phyloP scores from a whole-genome alignment of 2,797 vertebrate species.

The Lycodopsis pacificus region DNA sequence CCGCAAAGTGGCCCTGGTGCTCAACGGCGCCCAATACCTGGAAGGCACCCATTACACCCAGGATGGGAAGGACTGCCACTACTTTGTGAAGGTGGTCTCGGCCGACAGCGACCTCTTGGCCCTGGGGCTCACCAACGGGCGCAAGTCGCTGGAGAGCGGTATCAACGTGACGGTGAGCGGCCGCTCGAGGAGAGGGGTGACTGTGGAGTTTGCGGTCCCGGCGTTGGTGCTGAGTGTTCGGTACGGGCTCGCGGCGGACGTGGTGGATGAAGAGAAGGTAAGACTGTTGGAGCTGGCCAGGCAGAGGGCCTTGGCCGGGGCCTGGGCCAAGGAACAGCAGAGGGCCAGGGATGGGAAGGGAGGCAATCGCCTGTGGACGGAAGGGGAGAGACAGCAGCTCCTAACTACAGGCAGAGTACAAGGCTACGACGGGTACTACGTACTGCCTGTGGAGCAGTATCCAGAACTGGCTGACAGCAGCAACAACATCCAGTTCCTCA shows the following conservation, averaged over 20 bases:
- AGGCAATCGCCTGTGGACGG: constrained; percentile 97
- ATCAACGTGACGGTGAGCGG: constrained; percentile 95
- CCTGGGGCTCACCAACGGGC: constrained; percentile 92
- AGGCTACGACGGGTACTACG: constrained; percentile 98
- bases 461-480: constrained; percentile 99
- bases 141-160: constrained; percentile 93
- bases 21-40: constrained; percentile 95
- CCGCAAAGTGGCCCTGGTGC: constrained; percentile 93
- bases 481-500: constrained; percentile 99
- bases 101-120: constrained; percentile 94
- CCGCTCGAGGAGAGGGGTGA: constrained; percentile 95
- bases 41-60: constrained; percentile 97
- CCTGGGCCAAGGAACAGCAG: constrained; percentile 97
- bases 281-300: constrained; percentile 94
- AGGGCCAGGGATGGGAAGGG: constrained; percentile 93
- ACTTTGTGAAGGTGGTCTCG: constrained; percentile 96
- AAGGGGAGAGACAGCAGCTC: constrained; percentile 98
- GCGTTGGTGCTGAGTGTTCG: constrained; percentile 93
- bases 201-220: constrained; percentile 92
- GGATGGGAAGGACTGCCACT: constrained; percentile 95
- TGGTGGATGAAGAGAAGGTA: constrained; percentile 95
- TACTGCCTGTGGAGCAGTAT: constrained; percentile 98
- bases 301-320: constrained; percentile 92
- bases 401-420: constrained; percentile 94
- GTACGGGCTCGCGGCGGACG: constrained; percentile 91